phyloP scores from a whole-genome alignment of 2,888 invertebrate species.

The Horisme vitalbata region DNA sequence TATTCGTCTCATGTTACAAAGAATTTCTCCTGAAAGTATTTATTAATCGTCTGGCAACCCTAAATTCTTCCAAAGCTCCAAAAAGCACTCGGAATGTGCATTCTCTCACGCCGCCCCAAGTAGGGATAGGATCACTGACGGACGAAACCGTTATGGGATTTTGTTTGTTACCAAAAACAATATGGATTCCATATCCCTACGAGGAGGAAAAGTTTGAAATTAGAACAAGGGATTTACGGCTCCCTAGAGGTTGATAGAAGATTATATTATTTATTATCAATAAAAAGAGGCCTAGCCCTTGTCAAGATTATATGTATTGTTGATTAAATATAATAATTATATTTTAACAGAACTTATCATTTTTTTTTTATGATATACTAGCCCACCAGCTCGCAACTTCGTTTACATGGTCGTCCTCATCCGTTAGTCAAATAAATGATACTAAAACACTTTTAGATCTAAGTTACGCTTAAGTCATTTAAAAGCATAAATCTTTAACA shows the following conservation, averaged over 20 bases:
- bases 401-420: too few relatives aligned
- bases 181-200: constrained; percentile 14
- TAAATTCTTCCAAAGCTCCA: constrained; percentile 20
- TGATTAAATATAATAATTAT: too few relatives aligned
- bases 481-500: too few relatives aligned
- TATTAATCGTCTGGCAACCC: constrained; percentile 20
- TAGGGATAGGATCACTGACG: constrained; percentile 24
- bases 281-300: too few relatives aligned
- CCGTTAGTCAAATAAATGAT: too few relatives aligned
- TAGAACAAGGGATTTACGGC: constrained; percentile 12
- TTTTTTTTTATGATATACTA: too few relatives aligned
- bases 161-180: constrained; percentile 34
- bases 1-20: background rate
- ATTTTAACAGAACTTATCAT: too few relatives aligned
- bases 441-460: too few relatives aligned
- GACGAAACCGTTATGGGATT: constrained; percentile 27
- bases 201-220: constrained; percentile 18
- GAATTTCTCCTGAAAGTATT: constrained; percentile 21
- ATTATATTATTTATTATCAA: too few relatives aligned
- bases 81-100: constrained; percentile 56
- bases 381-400: too few relatives aligned
- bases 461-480: too few relatives aligned
- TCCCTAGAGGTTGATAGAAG: background rate
- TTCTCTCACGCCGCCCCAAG: constrained; percentile 60
- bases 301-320: too few relatives aligned